Evolutionary conservation across 53 echinoderm and acorn worm species (phyloP), one percentile per base, ranked within the genome.

Genomic region (Arbacia lixula): DNA sequence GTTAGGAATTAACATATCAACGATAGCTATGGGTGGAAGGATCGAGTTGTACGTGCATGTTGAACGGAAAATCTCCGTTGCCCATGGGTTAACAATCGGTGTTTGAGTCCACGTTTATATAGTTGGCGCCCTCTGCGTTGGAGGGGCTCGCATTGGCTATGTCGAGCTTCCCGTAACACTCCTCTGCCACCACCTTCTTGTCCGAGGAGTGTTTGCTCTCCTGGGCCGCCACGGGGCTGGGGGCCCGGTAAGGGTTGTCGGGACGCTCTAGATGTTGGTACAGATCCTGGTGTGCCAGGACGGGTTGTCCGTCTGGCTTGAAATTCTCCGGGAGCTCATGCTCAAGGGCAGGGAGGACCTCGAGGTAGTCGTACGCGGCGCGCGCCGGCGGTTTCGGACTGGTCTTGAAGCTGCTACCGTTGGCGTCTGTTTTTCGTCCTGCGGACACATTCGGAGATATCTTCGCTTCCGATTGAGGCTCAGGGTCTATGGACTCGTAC

Each of bases 271-370:
- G 71, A 27, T 49, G 71, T 4, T 71, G 71, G 19, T 71, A 71
- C 17, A 71, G 46, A 46, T 71, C 50, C 71, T 71, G 71, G 71
- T 71, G 71, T 3, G 71, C 71, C 26, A 71, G 49, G 41, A 46
- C 46, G 17, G 71, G 71, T 17, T 71, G 42, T 5, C 26, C 71
- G 42, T 40, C 42, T 43, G 39, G 40, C 27, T 71, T 41, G 29
- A 41, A 43, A 40, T 26, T 10, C 16, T 40, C 42, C 25, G 42
- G 28, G 12, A 28, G 12, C 25, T 71, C 71, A 1, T 29, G 27
- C 12, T 71, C 71, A 0, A 6, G 3, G 1, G 46, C 10, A 1
- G 71, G 16, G 10, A 71, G 46, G 27, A 71, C 42, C 39, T 71
- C 71, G 11, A 71, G 35, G 49, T 71, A 71, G 3, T 71, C 71